These are phyloP conservation scores for Sinella curviseta DNA, from an alignment of 1,140 invertebrate species.

Conservation along the genomic window DNA sequence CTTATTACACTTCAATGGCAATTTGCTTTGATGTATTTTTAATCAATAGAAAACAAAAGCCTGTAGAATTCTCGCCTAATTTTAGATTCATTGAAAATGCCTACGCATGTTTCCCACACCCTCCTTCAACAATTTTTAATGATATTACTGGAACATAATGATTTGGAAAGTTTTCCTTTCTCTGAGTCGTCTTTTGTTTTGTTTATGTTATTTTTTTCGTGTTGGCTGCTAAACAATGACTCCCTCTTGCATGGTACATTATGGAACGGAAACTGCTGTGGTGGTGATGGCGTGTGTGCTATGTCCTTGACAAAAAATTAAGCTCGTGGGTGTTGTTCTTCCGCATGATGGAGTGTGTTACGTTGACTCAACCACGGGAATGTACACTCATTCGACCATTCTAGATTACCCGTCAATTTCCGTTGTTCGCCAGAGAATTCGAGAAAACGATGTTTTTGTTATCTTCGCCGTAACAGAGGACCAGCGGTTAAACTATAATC, in stretches of 20 bases:
- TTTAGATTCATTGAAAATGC: too few relatives aligned
- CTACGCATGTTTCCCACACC: too few relatives aligned
- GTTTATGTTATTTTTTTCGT: too few relatives aligned
- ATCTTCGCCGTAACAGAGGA: slow-evolving; percentile 25
- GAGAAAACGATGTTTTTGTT: slow-evolving; percentile 9
- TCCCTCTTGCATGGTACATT: too few relatives aligned
- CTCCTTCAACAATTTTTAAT: too few relatives aligned
- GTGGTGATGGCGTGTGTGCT: too few relatives aligned
- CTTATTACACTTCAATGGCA: neutral
- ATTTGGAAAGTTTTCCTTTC: too few relatives aligned
- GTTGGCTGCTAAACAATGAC: too few relatives aligned
- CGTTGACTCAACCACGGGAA: neutral
- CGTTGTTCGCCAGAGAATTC: neutral
- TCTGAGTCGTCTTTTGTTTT: too few relatives aligned
- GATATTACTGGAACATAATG: too few relatives aligned
- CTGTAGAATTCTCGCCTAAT: neutral
- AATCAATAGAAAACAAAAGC: neutral
- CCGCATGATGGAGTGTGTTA: slow-evolving; percentile 13
- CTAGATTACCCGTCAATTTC: slow-evolving; percentile 17
- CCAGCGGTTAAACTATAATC: neutral
- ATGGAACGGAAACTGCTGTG: too few relatives aligned
- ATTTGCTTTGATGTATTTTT: neutral
- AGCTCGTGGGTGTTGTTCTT: slow-evolving; percentile 5
- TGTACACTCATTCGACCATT: neutral
- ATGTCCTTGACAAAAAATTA: too few relatives aligned